Evolutionary conservation across 2,113 vertebrate genomes (phyloP).

Genomic region (Microtus ochrogaster): DNA sequence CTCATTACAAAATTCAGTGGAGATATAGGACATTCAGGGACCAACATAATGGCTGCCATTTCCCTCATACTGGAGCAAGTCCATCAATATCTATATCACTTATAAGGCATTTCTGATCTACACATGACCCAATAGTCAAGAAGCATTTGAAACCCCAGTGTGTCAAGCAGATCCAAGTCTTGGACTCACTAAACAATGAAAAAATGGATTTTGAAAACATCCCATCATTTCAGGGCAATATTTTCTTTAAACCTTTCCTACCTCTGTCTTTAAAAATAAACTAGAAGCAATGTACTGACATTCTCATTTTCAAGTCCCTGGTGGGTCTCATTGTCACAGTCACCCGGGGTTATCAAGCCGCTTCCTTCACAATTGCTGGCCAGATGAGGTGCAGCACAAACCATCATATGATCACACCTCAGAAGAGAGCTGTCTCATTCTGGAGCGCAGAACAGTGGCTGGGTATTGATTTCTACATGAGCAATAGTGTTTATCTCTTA

Average conservation of each 20-base stretch:
- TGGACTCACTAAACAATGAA: background rate
- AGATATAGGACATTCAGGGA: background rate
- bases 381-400: background rate
- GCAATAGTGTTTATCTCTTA: constrained; percentile 38
- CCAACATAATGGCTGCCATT: background rate
- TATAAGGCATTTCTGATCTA: background rate
- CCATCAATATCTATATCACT: background rate
- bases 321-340: constrained; percentile 53
- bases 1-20: background rate
- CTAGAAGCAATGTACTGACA: constrained; percentile 67
- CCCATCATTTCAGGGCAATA: constrained; percentile 59
- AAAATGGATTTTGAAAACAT: constrained; percentile 58
- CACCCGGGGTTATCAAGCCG: constrained; percentile 60
- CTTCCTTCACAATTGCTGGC: constrained; percentile 57
- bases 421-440: constrained; percentile 32
- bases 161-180: background rate
- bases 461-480: constrained; percentile 48
- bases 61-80: background rate
- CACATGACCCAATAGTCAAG: background rate
- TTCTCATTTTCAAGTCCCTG: constrained; percentile 76
- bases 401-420: constrained; percentile 39
- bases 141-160: background rate
- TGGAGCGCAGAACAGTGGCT: background rate
- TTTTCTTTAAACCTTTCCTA: constrained; percentile 67
- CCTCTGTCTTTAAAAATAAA: constrained; percentile 69